These are phyloP conservation scores for Phengaris arion DNA, from an alignment of 2,888 invertebrate species.

Conservation along the genomic window DNA sequence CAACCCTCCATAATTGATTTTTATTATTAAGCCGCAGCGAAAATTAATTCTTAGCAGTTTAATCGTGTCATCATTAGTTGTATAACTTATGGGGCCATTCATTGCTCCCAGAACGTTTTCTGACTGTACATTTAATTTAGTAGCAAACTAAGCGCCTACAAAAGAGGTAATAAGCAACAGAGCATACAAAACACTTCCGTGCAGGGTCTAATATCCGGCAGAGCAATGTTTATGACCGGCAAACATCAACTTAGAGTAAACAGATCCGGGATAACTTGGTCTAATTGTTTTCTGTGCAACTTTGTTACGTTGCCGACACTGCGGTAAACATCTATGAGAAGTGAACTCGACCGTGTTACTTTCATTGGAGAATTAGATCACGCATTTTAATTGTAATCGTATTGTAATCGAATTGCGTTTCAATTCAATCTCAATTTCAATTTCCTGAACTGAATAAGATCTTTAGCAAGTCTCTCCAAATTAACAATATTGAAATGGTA, in stretches of 20 bases:
- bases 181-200: slow-evolving; percentile 62
- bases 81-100: too few relatives aligned
- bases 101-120: background rate
- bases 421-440: too few relatives aligned
- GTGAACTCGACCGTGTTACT: background rate
- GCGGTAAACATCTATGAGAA: slow-evolving; percentile 28
- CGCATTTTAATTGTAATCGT: too few relatives aligned
- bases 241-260: slow-evolving; percentile 65
- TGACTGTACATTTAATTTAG: background rate
- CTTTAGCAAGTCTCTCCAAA: too few relatives aligned
- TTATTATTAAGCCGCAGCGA: too few relatives aligned
- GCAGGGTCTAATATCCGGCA: slow-evolving; percentile 70
- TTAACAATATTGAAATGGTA: too few relatives aligned
- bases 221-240: slow-evolving; percentile 62
- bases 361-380: background rate
- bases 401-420: too few relatives aligned
- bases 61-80: too few relatives aligned
- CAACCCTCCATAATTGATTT: too few relatives aligned
- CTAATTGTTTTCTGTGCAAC: slow-evolving; percentile 63
- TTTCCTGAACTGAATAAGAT: too few relatives aligned
- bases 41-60: too few relatives aligned
- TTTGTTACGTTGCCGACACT: slow-evolving; percentile 53
- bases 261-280: slow-evolving; percentile 55
- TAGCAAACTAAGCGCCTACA: slow-evolving; percentile 27
- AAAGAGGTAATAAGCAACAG: slow-evolving; percentile 33